Conservation (phyloP, 2,113 vertebrate genomes). For the Callaeas wilsoni region DNA sequence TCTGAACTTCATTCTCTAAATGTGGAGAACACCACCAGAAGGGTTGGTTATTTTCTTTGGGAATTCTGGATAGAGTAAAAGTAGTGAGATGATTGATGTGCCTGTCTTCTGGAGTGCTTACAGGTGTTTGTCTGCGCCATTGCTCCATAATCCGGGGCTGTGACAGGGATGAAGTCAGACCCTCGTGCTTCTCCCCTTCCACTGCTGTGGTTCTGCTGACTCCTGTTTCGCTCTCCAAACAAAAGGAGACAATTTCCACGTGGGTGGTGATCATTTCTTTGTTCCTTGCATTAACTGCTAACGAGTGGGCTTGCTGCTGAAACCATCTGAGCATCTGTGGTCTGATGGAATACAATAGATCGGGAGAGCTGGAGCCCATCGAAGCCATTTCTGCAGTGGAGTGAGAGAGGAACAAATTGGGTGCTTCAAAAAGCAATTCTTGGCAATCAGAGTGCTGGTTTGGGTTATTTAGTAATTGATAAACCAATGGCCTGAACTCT, state of each 20-base stretch:
- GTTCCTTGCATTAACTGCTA: neutral
- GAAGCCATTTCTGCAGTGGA: neutral
- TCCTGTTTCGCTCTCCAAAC: neutral
- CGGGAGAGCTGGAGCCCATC: neutral
- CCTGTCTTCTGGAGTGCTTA: neutral
- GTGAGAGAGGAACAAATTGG: neutral
- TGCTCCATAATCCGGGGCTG: fast-evolving
- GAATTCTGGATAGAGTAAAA: neutral
- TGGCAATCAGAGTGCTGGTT: neutral
- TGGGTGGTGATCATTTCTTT: neutral
- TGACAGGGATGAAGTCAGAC: neutral
- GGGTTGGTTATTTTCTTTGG: neutral
- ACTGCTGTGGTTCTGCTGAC: neutral
- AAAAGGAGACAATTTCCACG: neutral
- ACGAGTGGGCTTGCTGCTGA: neutral
- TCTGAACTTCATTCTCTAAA: neutral
- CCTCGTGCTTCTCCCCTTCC: neutral
- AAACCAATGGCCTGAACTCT: neutral
- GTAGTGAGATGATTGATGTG: neutral
- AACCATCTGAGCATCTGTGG: neutral
- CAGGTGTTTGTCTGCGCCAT: neutral
- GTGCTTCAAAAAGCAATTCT: neutral
- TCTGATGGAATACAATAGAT: neutral
- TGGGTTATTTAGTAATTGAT: neutral
- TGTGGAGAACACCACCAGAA: neutral